Conservation (phyloP, 1,140 invertebrate genomes). For the Eumaeus atala region DNA sequence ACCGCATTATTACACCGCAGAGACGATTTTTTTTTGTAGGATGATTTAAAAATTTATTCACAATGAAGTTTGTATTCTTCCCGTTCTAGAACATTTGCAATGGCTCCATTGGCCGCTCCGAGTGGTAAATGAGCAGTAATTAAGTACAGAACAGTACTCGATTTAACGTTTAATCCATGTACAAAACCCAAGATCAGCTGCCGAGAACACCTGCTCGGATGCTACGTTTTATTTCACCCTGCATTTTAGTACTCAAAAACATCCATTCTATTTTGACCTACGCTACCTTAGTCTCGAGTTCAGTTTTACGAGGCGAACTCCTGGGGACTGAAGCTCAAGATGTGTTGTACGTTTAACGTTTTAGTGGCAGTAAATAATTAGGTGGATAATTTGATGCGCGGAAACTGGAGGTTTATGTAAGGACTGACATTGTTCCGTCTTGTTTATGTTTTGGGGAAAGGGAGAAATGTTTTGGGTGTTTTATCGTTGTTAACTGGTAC, state of each 20-base stretch:
- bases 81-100: no score
- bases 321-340: conserved; percentile 35
- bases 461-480: neutral
- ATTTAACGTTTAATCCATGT: neutral
- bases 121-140: no score
- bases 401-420: conserved; percentile 52
- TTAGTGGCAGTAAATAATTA: conserved; percentile 68
- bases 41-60: no score
- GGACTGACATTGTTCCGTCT: conserved; percentile 20
- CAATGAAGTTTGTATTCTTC: no score
- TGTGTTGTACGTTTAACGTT: conserved; percentile 45
- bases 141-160: neutral
- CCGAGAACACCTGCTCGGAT: conserved; percentile 42
- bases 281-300: conserved; percentile 23
- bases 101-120: no score
- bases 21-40: no score
- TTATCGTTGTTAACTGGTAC: neutral
- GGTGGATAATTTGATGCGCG: conserved; percentile 66
- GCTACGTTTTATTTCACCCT: conserved; percentile 49
- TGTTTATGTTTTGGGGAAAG: conserved; percentile 10
- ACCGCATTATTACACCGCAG: no score
- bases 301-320: conserved; percentile 19
- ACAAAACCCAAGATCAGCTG: neutral
- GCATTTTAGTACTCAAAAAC: conserved; percentile 48
- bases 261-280: conserved; percentile 42